A percentile compares a stretch with the other conserved stretches of the same genome.
Evolutionary conservation across 2,113 vertebrate species (phyloP).

Genomic region (Zapornia atra): DNA sequence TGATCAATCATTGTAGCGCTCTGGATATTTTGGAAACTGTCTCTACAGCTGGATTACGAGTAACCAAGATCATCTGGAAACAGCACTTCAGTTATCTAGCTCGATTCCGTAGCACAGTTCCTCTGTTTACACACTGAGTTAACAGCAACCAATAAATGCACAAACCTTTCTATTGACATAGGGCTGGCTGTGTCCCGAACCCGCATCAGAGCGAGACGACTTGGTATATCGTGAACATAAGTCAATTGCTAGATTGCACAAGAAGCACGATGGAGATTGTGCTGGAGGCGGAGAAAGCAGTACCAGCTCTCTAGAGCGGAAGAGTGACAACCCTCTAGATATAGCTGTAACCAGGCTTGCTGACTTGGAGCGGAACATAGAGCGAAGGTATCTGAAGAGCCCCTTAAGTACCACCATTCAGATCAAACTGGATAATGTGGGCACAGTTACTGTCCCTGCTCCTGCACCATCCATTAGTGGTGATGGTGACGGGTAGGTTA

Average conservation of each 20-base stretch:
- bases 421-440: conserved; percentile 99
- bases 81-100: conserved; percentile 27
- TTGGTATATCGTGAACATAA: conserved; percentile 99
- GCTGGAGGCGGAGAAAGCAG: conserved; percentile 84
- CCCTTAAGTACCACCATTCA: conserved; percentile 99
- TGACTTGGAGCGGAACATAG: conserved; percentile 99
- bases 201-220: conserved; percentile 96
- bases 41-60: conserved; percentile 56
- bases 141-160: conserved; percentile 62
- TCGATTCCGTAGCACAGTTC: conserved; percentile 66
- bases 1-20: conserved; percentile 60
- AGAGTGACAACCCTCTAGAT: conserved; percentile 98
- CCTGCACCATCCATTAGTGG: conserved; percentile 99
- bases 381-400: conserved; percentile 99
- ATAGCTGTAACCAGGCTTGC: conserved; percentile 98
- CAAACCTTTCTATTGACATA: conserved; percentile 80
- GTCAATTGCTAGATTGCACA: conserved; percentile 83
- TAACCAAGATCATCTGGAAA: conserved; percentile 59
- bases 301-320: conserved; percentile 87
- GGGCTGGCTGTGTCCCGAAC: conserved; percentile 96
- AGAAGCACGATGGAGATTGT: conserved; percentile 81
- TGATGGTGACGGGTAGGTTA: conserved; percentile 99
- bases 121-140: conserved; percentile 39
- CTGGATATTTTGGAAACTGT: conserved; percentile 66
- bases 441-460: conserved; percentile 99